Base-by-base conservation (phyloP, 2,888 invertebrate species). In the Pyrrhia umbra region DNA sequence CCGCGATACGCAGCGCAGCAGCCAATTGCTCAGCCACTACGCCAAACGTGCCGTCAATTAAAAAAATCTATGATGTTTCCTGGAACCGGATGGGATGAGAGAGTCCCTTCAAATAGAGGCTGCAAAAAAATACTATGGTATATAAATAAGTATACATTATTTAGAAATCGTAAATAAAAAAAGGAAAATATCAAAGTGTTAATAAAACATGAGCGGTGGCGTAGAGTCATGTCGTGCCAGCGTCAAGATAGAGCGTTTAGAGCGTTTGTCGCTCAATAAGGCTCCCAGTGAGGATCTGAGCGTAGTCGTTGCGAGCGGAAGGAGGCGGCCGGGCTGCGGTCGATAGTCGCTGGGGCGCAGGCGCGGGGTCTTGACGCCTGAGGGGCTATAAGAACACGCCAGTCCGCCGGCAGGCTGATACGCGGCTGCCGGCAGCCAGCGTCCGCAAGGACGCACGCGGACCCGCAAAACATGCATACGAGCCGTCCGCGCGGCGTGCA, bases 341-440 rank as follows among this genome's bases (percentile, higher is more conserved):
- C 93, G 92, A 92, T 92, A 90, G 86, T 67, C 79, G 63, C 37
- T 34, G 58, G 82, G 77, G 92, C 92, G 92, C 92, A 90, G 79
- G 92, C 92, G 92, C 88, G 89, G 83, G 82, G 57, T 79, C 70
- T 80, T 77, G 82, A 81, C 82, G 85, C 81, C 82, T 72, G 75
- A 77, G 85, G 79, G 82, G 78, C 79, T 77, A 77, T 64, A 75
- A 81, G 83, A 84, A 74, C 77, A 81, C 87, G 87, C 79, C 88
- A 90, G 92, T 93, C 87, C 86, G 88, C 91, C 92, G 91, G 87
- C 88, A 83, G 92, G 85, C 87, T 85, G 84, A 80, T 76, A 87
- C 91, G 91, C 90, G 90, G 88, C 89, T 88, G 93, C 90, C 92
- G 90, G 88, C 89, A 89, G 89, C 86, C 81, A 82, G 87, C 90